Evolutionary conservation across 2,888 invertebrate species (phyloP).

Genomic region (Busseola fusca): DNA sequence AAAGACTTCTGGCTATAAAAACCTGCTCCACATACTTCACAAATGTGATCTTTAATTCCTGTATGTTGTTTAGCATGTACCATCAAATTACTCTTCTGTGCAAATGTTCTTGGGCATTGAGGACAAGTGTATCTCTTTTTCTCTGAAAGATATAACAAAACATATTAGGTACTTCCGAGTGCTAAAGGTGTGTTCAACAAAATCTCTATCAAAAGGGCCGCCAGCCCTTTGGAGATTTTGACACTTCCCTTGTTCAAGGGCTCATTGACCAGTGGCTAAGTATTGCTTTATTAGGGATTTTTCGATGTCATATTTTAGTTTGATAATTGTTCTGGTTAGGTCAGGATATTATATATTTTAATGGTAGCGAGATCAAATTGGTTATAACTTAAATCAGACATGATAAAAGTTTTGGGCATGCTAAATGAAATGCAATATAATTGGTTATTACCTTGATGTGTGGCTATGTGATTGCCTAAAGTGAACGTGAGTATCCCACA

Average conservation of each 20-base stretch:
- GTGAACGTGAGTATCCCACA: constrained; percentile 86
- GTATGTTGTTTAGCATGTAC: constrained; percentile 84
- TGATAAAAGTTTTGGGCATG: no score
- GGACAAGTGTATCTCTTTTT: constrained; percentile 85
- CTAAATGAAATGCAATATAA: background rate
- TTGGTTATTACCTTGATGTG: constrained; percentile 82
- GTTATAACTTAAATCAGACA: background rate
- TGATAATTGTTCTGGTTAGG: background rate
- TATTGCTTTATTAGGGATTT: background rate
- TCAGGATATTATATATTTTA: background rate
- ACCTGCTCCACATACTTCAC: constrained; percentile 86
- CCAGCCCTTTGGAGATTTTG: no score
- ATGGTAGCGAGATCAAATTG: background rate
- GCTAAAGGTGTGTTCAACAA: background rate
- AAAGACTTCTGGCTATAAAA: constrained; percentile 87
- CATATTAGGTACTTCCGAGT: background rate
- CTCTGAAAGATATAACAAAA: constrained; percentile 71
- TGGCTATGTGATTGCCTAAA: constrained; percentile 84
- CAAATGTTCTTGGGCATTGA: constrained; percentile 84
- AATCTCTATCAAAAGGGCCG: background rate
- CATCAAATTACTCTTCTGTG: constrained; percentile 82
- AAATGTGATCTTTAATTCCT: constrained; percentile 86
- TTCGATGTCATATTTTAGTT: background rate
- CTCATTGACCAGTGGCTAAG: background rate
- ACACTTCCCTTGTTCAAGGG: background rate